Evolutionary conservation across 2,888 invertebrate species (phyloP), one percentile per base, ranked within the genome.

Genomic region (Exocentrus adspersus): DNA sequence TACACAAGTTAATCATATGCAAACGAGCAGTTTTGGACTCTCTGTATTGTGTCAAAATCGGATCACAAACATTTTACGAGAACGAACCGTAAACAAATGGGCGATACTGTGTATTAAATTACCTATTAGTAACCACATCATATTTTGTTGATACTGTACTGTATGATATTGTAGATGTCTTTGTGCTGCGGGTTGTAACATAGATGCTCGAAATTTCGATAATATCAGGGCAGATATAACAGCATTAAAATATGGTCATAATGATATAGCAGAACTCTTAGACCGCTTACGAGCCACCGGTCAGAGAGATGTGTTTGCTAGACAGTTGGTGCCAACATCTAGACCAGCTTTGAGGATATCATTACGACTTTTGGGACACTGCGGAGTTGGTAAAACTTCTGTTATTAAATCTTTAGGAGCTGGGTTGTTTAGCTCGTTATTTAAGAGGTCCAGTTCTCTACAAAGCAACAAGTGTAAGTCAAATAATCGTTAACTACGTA

Each of bases 171-270:
- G 75, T 72, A 87, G 88, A 72, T 88, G 88, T 77, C 83, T 92
- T 50, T 89, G 92, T 74, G 85, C 90, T 68, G 88, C 91, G 62
- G 90, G 91, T 42, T 90, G 91, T 73, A 87, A 89, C 72, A 87
- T 90, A 46, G 89, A 90, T 72, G 85, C 86, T 64, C 86, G 87
- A 52, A 90, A 90, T 79, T 85, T 86, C 74, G 90, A 90, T 78
- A 91, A 91, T 54, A 88, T 92, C 56, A 86, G 89, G 46, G 90
- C 92, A 2, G 92, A 92, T 76, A 89, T 92, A 41, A 89, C 91
- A 71, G 92, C 92, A n/a, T 82, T 92, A 56, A 90, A 91, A 74
- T 87, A 91, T 75, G 91, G 91, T 16, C 87, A 89, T 78, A 86
- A 87, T 63, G 87, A 89, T 65, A 89, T 91, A 59, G 89, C 89